phyloP scores from a whole-genome alignment of 1,140 invertebrate genomes.

The Acarapis woodi region DNA sequence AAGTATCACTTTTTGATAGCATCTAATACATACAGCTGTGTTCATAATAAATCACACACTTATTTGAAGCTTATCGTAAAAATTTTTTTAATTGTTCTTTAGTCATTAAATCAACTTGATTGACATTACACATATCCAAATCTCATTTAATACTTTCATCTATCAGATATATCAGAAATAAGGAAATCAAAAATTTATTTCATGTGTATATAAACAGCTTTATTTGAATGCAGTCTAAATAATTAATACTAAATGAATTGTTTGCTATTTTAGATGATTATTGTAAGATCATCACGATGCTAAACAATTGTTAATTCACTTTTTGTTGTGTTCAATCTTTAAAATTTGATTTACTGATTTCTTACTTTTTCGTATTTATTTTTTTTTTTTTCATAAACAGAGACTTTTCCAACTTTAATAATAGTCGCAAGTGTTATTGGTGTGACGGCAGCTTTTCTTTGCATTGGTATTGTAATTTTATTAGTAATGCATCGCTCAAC shows the following conservation, averaged over 20 bases:
- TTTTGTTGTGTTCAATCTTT: conserved; percentile 3
- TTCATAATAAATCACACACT: too few relatives aligned
- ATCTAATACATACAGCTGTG: background rate
- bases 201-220: background rate
- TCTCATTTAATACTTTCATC: too few relatives aligned
- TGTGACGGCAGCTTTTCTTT: conserved; percentile 30
- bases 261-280: background rate
- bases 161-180: too few relatives aligned
- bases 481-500: conserved; percentile 26
- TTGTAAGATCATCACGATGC: background rate
- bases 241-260: background rate
- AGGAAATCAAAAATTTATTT: background rate
- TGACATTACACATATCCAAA: too few relatives aligned
- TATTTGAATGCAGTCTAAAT: background rate
- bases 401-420: conserved; percentile 29
- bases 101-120: too few relatives aligned
- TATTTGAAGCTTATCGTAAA: too few relatives aligned
- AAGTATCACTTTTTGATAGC: background rate
- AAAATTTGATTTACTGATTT: conserved; percentile 6
- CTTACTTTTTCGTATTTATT: background rate
- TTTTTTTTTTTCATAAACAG: conserved; percentile 19
- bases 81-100: too few relatives aligned
- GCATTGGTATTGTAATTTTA: conserved; percentile 30
- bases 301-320: background rate
- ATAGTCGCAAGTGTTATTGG: conserved; percentile 31